Percentiles rank a stretch among this genome's conserved stretches.
These are phyloP conservation scores for Plutomurus gul DNA, from an alignment of 1,140 invertebrate species.

Conservation along the genomic window DNA sequence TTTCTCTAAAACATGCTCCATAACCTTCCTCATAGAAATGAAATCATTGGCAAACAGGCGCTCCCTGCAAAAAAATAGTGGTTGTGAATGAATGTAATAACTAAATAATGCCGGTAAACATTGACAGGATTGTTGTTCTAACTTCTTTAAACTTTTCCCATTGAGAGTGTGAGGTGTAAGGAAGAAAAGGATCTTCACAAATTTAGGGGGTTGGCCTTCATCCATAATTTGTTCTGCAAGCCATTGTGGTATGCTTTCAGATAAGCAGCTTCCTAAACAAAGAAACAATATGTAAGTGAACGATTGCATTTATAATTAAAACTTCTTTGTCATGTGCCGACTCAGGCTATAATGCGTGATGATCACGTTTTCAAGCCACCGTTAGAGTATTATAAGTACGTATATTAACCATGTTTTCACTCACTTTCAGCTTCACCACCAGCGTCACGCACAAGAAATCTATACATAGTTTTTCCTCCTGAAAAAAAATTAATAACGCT, in stretches of 20 bases:
- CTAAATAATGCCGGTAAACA: not conserved
- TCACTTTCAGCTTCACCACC: conserved; percentile 95
- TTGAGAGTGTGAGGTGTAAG: conserved; percentile 88
- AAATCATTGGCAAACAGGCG: conserved; percentile 98
- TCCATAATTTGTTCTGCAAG: conserved; percentile 87
- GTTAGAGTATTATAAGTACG: too few relatives aligned
- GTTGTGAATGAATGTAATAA: not conserved
- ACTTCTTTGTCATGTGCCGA: too few relatives aligned
- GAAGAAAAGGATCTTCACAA: conserved; percentile 97
- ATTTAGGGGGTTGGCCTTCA: conserved; percentile 91
- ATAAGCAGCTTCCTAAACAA: too few relatives aligned
- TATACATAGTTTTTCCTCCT: conserved; percentile 88
- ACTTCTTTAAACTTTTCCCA: conserved; percentile 94
- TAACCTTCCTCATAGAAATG: conserved; percentile 97
- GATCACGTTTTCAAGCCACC: too few relatives aligned
- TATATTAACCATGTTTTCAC: too few relatives aligned
- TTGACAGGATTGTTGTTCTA: conserved; percentile 58
- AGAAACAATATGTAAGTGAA: too few relatives aligned
- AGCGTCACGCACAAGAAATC: conserved; percentile 88
- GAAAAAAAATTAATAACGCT: conserved; percentile 59
- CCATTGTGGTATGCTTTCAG: conserved; percentile 95
- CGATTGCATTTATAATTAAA: too few relatives aligned
- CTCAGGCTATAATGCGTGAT: too few relatives aligned
- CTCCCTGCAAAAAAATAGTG: conserved; percentile 69
- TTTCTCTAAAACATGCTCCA: conserved; percentile 99